These are phyloP conservation scores for Typhlichthys subterraneus DNA, from an alignment of 2,797 vertebrate species.

Conservation along the genomic window DNA sequence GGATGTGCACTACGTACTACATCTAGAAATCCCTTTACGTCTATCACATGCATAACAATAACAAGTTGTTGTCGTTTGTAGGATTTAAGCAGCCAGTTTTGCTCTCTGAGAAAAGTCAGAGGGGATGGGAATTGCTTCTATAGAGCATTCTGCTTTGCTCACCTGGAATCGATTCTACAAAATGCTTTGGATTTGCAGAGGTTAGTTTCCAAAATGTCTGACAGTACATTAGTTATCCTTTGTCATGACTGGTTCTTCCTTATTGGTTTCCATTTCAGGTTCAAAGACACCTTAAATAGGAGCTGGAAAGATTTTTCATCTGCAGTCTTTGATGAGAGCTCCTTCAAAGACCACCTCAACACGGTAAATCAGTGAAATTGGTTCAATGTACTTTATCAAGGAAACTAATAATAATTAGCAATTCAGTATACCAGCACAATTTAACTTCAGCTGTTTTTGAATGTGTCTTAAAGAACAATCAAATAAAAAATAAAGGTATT, in stretches of 20 bases:
- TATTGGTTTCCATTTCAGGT: slow-evolving; percentile 52
- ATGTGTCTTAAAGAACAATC: too few relatives aligned
- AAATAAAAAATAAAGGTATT: too few relatives aligned
- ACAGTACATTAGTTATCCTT: neutral
- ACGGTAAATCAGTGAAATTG: slow-evolving; percentile 50
- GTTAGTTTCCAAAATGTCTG: slow-evolving; percentile 58
- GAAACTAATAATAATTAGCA: neutral
- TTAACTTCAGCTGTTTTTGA: too few relatives aligned
- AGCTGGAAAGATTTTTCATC: slow-evolving; percentile 60
- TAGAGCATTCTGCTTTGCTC: slow-evolving; percentile 82
- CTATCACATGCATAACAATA: neutral
- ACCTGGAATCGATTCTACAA: slow-evolving; percentile 78
- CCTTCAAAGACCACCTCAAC: slow-evolving; percentile 65
- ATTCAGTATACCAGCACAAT: neutral
- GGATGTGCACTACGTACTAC: neutral
- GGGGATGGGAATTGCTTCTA: slow-evolving; percentile 91
- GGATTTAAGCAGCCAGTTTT: slow-evolving; percentile 81
- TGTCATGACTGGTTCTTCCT: neutral
- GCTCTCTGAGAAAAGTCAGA: slow-evolving; percentile 77
- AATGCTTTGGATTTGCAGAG: slow-evolving; percentile 73
- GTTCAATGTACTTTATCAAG: neutral
- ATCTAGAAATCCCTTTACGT: neutral
- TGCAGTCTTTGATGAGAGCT: slow-evolving; percentile 73
- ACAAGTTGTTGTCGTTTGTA: slow-evolving; percentile 48
- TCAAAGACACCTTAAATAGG: slow-evolving; percentile 69